Evolutionary conservation across 2,797 vertebrate species (phyloP).

Genomic region (Corythornis leucogaster): DNA sequence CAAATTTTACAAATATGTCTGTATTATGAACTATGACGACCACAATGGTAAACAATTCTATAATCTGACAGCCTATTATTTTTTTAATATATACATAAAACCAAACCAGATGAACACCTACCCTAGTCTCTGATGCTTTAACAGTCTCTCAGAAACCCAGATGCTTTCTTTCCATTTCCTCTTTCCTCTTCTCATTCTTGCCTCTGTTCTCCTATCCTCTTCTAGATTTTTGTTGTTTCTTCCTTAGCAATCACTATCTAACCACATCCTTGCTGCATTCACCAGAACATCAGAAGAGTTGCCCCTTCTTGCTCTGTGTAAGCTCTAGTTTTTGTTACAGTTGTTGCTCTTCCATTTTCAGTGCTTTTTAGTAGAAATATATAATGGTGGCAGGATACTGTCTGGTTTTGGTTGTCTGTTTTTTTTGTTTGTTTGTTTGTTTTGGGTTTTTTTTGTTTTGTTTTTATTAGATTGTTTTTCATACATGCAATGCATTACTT

Average conservation of each 20-base stretch:
- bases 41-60: neutral
- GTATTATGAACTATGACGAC: neutral
- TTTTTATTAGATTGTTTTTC: neutral
- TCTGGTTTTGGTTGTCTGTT: neutral
- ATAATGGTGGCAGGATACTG: neutral
- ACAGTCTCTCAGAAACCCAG: neutral
- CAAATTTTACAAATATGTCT: neutral
- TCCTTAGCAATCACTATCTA: too few species aligned
- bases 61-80: neutral
- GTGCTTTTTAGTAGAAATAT: neutral
- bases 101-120: accelerated
- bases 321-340: neutral
- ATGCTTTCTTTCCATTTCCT: neutral
- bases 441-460: too few species aligned
- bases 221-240: neutral
- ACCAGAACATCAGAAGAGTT: neutral
- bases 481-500: neutral
- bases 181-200: neutral
- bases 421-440: too few species aligned
- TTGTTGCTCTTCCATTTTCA: neutral
- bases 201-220: neutral
- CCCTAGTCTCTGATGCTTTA: neutral
- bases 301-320: neutral
- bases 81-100: neutral
- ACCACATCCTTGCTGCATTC: neutral